phyloP scores from a whole-genome alignment of 2,113 vertebrate species.

The Fulica atra region DNA sequence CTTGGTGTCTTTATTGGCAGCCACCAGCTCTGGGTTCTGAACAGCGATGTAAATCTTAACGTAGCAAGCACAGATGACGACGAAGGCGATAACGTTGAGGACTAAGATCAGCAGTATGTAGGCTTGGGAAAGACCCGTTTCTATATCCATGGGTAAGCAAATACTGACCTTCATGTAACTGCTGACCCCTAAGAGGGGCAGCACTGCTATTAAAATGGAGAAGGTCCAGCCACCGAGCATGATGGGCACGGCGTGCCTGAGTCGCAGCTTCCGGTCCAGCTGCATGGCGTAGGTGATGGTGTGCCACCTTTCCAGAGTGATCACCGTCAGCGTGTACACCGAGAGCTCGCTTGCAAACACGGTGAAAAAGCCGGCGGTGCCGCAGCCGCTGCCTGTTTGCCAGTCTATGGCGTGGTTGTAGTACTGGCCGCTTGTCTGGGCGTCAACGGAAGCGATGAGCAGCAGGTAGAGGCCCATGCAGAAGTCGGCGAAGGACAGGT shows the following conservation, averaged over 20 bases:
- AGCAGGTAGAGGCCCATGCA: conserved; percentile 93
- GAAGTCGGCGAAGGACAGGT: conserved; percentile 90
- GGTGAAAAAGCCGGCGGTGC: conserved; percentile 85
- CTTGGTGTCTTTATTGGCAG: conserved; percentile 85
- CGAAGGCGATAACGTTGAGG: conserved; percentile 85
- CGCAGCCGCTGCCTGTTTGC: conserved; percentile 89
- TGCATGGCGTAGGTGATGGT: conserved; percentile 92
- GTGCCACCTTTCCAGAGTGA: conserved; percentile 91
- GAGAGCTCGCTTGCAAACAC: conserved; percentile 94
- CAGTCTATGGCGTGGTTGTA: conserved; percentile 92
- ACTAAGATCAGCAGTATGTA: conserved; percentile 85
- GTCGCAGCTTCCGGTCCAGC: conserved; percentile 81
- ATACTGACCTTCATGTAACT: conserved; percentile 94
- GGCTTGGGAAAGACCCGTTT: conserved; percentile 81
- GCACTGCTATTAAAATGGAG: conserved; percentile 80
- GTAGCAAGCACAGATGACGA: conserved; percentile 88
- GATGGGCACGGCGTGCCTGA: conserved; percentile 81
- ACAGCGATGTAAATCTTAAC: conserved; percentile 88
- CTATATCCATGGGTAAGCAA: conserved; percentile 94
- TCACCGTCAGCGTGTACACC: conserved; percentile 88
- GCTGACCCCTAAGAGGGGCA: conserved; percentile 90
- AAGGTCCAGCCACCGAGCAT: conserved; percentile 89
- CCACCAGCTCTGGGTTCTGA: conserved; percentile 82
- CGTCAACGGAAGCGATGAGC: conserved; percentile 88
- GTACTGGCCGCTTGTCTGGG: conserved; percentile 85